Base-by-base conservation (phyloP, 2,888 invertebrate genomes). In the Ypsolopha scabrella region DNA sequence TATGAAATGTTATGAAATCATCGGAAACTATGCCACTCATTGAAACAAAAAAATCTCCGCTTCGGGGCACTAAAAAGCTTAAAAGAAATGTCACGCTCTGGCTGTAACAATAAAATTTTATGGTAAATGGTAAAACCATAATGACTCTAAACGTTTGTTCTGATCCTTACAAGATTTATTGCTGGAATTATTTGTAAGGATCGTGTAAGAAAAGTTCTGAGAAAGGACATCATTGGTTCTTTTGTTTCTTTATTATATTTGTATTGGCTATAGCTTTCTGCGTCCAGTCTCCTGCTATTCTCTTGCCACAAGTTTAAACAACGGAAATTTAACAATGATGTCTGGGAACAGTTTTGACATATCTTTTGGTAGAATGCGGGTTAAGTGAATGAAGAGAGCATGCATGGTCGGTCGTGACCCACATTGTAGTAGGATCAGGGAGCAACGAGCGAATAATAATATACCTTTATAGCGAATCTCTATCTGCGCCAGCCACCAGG, bases 391-490 rank as follows among this genome's bases (percentile, higher is more conserved):
- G 58, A 62, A 59, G 46, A 24, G 24, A 37, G 37, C 36, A 24
- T 13, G 37, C 36, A 24, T 13, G 14, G 7, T 48, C 41, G 43
- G 54, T 53, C 51, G 50, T 58, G 56, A 58, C 57, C 58, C 54
- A 55, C 54, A 76, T 78, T 77, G 71, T 80, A 56, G 57, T 58
- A 54, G 64, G 75, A 77, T 79, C 81, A 80, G 65, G 70, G 75
- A 76, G 73, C 74, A 75, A 70, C 66, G 60, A 71, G 69, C 65
- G 58, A 75, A 71, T 67, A 67, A 67, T 64, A 75, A 68, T 64
- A 70, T 80, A 73, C 82, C 76, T 77, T 45, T 10, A 34, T 35
- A 24, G 6, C n/a, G n/a, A 4, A 45, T 9, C 7, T 43, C 24
- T 9, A 14, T 13, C 43, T 43, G 13, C 9, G 14, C 43, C n/a